Evolutionary conservation across 2,888 invertebrate species (phyloP).

Genomic region (Laothoe populi): DNA sequence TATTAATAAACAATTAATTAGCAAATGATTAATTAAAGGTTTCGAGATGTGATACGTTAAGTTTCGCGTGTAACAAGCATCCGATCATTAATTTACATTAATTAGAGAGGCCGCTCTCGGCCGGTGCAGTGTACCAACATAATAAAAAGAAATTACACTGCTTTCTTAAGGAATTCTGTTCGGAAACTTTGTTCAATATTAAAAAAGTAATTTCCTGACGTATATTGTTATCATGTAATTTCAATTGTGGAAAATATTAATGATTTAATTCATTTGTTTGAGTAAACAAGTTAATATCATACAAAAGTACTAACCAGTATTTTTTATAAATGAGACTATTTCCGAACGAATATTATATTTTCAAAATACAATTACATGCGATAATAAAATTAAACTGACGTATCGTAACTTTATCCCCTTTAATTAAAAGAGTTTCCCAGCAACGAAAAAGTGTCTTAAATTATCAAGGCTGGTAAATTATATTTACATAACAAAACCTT

Average conservation of each 20-base stretch:
- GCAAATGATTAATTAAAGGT: slow-evolving; percentile 10
- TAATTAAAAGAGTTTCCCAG: too few species aligned
- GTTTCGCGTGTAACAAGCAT: slow-evolving; percentile 22
- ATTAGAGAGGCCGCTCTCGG: slow-evolving; percentile 9
- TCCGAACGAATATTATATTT: too few species aligned
- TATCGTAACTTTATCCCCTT: too few species aligned
- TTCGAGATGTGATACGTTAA: slow-evolving; percentile 23
- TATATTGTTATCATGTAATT: not conserved
- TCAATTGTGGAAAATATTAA: not conserved
- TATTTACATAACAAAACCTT: too few species aligned
- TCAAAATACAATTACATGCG: too few species aligned
- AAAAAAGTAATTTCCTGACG: not conserved
- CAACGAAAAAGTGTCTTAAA: too few species aligned
- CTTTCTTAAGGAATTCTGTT: not conserved
- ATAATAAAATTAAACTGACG: too few species aligned
- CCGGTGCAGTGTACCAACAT: slow-evolving; percentile 9
- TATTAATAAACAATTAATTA: slow-evolving; percentile 16
- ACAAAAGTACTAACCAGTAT: too few species aligned
- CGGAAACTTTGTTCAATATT: slow-evolving; percentile 10
- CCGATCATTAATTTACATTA: slow-evolving; percentile 23
- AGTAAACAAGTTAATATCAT: not conserved
- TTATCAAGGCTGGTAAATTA: too few species aligned
- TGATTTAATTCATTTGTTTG: not conserved
- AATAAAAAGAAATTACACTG: slow-evolving; percentile 22
- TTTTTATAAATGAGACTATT: too few species aligned